Base-by-base conservation (phyloP, 1,140 invertebrate genomes). In the Zaprionus africanus region DNA sequence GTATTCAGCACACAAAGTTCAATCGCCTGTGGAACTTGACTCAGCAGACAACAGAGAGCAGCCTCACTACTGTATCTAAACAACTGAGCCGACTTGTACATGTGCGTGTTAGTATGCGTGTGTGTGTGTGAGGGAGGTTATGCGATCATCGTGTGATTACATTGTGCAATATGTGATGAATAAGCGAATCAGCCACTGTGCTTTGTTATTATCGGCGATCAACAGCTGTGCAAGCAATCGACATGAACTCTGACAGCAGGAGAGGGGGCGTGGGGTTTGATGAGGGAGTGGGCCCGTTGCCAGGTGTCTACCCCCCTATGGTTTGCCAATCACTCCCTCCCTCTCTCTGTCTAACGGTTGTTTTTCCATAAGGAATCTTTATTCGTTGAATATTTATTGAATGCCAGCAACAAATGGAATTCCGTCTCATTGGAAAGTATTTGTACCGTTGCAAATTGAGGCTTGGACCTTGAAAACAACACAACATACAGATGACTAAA, bases 71-170 rank as follows among this genome's bases (percentile, higher is more conserved):
- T 59, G 26, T 51, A 59, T 57, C 63, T 54, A 61, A 68, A 36
- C 58, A 36, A 24, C 12, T 64, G 54, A 43, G 59, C 60, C n/a
- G 38, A 5, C 31, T 12, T 63, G 61, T 65, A 12, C 12, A 11
- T 36, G 13, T 49, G 13, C 5, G n/a, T 49, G 19, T 43, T 15
- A n/a, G 17, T 28, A 26, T 26, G n/a, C 17, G 63, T 19, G 51
- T 22, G 28, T 59, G 31, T 41, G 58, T 64, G 26, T 31, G 9
- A 60, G 5, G 36, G 46, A 15, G 17, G 56, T 66, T 60, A 61
- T 75, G 58, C 28, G 58, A 61, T 75, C 49, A 74, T 74, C 28
- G 31, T 63, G 66, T 9, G n/a, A 49, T 31, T 28, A 57, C 17
- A 38, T 57, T 63, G 24, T 71, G 24, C 17, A 34, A 63, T 34